These are phyloP conservation scores for Trididemnum miniatum DNA, from an alignment of 23 tunicate genomes.

Conservation along the genomic window DNA sequence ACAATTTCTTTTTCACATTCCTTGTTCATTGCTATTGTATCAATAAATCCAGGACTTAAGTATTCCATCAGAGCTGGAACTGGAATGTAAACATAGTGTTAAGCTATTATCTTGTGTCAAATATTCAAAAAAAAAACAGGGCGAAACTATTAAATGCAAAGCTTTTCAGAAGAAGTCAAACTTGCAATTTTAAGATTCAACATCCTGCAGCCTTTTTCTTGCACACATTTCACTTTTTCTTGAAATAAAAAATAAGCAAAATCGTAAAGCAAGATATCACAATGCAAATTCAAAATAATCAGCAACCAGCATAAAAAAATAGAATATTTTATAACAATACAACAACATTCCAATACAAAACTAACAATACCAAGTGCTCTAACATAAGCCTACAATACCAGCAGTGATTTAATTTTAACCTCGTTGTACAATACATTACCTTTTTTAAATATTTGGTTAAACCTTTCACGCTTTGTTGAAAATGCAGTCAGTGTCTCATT, in stretches of 20 bases:
- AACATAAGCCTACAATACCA: too few relatives aligned
- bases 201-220: neutral
- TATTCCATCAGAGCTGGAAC: constrained; percentile 46
- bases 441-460: constrained; percentile 40
- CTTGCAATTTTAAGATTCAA: neutral
- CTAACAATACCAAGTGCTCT: too few relatives aligned
- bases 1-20: constrained; percentile 41
- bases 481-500: constrained; percentile 26
- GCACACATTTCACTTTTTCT: too few relatives aligned
- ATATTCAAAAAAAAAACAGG: neutral
- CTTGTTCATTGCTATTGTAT: constrained; percentile 9
- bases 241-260: too few relatives aligned
- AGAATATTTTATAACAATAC: too few relatives aligned
- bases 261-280: too few relatives aligned
- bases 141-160: neutral
- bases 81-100: neutral
- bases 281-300: too few relatives aligned
- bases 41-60: constrained; percentile 55
- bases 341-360: neutral
- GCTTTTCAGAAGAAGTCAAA: neutral
- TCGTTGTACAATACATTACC: constrained; percentile 10
- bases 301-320: too few relatives aligned
- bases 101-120: neutral
- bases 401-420: too few relatives aligned
- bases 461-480: constrained; percentile 42